Base-by-base conservation (phyloP, 2,113 vertebrate species). In the Pelodiscus sinensis region DNA sequence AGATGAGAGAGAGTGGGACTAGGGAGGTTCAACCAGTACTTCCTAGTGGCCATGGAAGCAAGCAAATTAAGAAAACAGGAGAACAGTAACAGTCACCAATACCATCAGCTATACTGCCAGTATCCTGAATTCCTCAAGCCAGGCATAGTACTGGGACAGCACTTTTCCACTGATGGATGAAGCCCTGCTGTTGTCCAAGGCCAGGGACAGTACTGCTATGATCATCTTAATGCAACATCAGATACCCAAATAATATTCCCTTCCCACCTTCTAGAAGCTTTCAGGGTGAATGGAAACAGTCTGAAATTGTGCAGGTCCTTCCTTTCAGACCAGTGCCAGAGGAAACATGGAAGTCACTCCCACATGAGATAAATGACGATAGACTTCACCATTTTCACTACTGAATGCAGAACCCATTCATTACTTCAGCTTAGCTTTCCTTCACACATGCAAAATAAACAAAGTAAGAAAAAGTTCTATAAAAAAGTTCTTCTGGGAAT, bases 401-500 rank as follows among this genome's bases (percentile, higher is more conserved):
- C 38, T 14, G 24, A 77, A 77, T 94, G 52, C 80, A 94, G 89
- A 73, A 93, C 62, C 24, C 18, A 5, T 55, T 89, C 21, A 6
- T 55, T 89, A 86, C 87, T 93, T 51, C 58, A 92, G 5, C 4
- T 50, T 27, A 78, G 38, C 58, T n/a, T 91, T 84, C 80, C 58
- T 58, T 93, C 6, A 35, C 29, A 24, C 73, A 73, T 80, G 91
- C 7, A 31, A 87, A 92, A 84, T 57, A 95, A 96, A 79, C 85
- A 93, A 94, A 90, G 90, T 79, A 95, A 65, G 88, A 81, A 92
- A 95, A 81, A 27, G 44, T 44, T 44, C 44, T 44, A 44, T 44
- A 44, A 44, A 44, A 44, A 44, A 44, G 44, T 44, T 44, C 44
- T 44, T 79, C 94, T 95, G 93, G 88, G 94, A 97, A 94, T 94